Evolutionary conservation across 2,113 vertebrate genomes (phyloP), one percentile per base, ranked within the genome.

Genomic region (Rhynchomys soricoides): DNA sequence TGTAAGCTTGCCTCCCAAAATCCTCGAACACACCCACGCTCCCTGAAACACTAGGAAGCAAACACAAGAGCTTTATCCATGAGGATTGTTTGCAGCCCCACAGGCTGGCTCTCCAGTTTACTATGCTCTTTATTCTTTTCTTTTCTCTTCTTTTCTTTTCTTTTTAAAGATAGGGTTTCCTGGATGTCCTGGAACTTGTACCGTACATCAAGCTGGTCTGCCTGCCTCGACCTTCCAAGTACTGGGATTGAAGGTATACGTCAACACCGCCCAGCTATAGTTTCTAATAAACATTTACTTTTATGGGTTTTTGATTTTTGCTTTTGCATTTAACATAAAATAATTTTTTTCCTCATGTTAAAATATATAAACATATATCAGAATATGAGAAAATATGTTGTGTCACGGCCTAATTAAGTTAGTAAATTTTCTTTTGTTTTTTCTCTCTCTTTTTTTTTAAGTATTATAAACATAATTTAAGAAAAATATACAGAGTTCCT

Each of bases 221-320:
- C 19, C 19, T 73, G n/a, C 70, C 70, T 40, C 17, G 9, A 40
- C 6, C 70, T n/a, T n/a, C 3, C 19, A n/a, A 73, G 68, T 71
- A 8, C 68, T 71, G 3, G 37, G n/a, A 40, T 11, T 73, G 3
- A 73, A 73, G 71, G 71, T 43, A 40, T 24, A 40, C 4, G 17
- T n/a, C 71, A 11, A 21, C 71, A 73, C 71, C 43, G 71, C n/a
- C 43, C 3, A 6, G 26, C 64, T 75, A 86, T 92, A 89, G 19
- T 7, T 50, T 78, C 92, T 86, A 77, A 93, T 82, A 86, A 75
- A 89, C 12, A 89, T 43, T 77, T 90, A 85, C 10, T 95, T 87
- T 85, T 17, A 85, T 37, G 66, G 26, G 55, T 57, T 57, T 57
- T 64, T 64, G 26, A 9, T 29, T 64, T 22, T 66, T 70, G 13